Percentiles rank a stretch among this genome's conserved stretches.
phyloP scores from a whole-genome alignment of 2,113 vertebrate genomes.

The Tetrao urogallus region DNA sequence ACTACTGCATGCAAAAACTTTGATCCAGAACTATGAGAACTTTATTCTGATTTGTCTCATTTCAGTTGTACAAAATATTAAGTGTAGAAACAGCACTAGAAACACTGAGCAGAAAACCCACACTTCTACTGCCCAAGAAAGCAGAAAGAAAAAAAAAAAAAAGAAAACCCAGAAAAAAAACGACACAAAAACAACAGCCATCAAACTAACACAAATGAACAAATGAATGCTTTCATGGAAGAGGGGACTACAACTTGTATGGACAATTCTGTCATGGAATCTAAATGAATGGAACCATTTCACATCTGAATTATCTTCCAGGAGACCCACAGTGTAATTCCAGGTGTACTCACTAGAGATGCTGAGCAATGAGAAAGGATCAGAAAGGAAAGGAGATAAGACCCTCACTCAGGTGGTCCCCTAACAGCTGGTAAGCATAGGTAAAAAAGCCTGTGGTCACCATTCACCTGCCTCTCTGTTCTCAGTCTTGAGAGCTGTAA shows the following conservation, averaged over 20 bases:
- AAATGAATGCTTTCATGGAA: neutral
- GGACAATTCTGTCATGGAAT: neutral
- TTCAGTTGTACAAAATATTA: fast-evolving
- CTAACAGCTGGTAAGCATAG: neutral
- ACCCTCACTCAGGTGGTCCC: neutral
- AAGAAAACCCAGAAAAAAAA: too few species aligned
- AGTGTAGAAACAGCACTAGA: neutral
- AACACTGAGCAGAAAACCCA: neutral
- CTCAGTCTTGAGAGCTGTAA: neutral
- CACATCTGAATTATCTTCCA: neutral
- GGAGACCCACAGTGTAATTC: neutral
- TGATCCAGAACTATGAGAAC: neutral
- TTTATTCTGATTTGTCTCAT: neutral
- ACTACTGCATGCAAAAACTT: neutral
- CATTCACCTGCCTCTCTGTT: neutral
- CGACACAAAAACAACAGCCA: too few species aligned
- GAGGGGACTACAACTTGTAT: neutral
- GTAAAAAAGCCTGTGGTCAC: neutral
- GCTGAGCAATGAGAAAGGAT: neutral
- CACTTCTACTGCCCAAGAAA: neutral
- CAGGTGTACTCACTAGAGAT: neutral
- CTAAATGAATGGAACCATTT: neutral
- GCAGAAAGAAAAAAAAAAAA: too few species aligned
- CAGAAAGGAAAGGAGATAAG: neutral
- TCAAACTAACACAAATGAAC: neutral